Evolutionary conservation across 2,113 vertebrate species (phyloP).

Genomic region (Peromyscus maniculatus): DNA sequence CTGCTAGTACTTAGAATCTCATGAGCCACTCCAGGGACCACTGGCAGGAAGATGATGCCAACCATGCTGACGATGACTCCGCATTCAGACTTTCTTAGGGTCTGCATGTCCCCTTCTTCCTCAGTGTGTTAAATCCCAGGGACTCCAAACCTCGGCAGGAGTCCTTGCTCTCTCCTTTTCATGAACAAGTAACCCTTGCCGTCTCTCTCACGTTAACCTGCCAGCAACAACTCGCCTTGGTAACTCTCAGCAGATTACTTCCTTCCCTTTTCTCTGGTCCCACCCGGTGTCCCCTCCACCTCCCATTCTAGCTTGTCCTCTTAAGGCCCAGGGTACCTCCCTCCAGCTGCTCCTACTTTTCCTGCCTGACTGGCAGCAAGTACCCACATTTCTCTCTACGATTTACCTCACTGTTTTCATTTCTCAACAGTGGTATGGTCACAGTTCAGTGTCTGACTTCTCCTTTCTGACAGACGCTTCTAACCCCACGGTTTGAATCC

Average conservation of each 20-base stretch:
- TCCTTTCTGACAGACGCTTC: not conserved
- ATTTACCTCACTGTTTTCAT: not conserved
- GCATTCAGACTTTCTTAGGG: not conserved
- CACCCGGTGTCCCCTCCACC: not conserved
- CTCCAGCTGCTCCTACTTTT: not conserved
- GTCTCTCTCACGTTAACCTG: not conserved
- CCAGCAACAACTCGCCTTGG: not conserved
- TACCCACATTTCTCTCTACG: not conserved
- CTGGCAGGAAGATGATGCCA: not conserved
- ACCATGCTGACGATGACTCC: fast-evolving
- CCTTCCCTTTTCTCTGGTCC: not conserved
- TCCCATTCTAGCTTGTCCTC: not conserved
- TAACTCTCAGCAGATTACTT: not conserved
- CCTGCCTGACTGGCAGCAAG: not conserved
- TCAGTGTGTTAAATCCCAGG: not conserved
- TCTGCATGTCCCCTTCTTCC: not conserved
- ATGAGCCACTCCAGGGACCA: not conserved
- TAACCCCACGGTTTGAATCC: not conserved
- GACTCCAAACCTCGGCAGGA: not conserved
- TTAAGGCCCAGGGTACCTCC: not conserved
- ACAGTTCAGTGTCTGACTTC: too few relatives aligned
- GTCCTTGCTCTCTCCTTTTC: not conserved
- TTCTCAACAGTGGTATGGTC: not conserved
- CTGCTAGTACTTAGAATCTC: not conserved
- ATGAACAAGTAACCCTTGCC: not conserved